Evolutionary conservation across 2,113 vertebrate species (phyloP).

Genomic region (Chloebia gouldiae): DNA sequence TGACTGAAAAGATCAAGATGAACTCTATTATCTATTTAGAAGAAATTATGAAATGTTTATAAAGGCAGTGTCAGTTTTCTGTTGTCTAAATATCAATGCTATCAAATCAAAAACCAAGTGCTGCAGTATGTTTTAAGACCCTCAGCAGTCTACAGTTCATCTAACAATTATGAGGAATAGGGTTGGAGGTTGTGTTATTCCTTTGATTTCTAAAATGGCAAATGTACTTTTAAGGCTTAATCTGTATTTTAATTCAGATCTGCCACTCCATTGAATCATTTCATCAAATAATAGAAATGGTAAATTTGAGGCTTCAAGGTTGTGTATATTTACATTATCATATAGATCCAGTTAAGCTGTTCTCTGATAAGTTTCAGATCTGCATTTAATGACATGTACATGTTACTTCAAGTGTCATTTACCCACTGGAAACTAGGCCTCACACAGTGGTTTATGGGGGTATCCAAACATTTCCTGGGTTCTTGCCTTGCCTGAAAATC

Average conservation of each 20-base stretch:
- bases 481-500: neutral
- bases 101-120: neutral
- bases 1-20: neutral
- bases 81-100: neutral
- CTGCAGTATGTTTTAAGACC: neutral
- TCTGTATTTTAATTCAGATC: accelerated
- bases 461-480: neutral
- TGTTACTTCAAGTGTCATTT: neutral
- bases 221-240: neutral
- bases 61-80: neutral
- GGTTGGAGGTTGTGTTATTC: neutral
- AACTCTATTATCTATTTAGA: neutral
- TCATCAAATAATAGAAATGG: neutral
- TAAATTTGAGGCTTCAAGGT: neutral
- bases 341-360: neutral
- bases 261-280: neutral
- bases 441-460: neutral
- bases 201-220: neutral
- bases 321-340: neutral
- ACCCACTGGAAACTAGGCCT: neutral
- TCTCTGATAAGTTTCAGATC: neutral
- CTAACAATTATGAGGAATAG: neutral
- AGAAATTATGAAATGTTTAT: neutral
- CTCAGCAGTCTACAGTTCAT: neutral
- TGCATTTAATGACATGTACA: neutral